phyloP scores from a whole-genome alignment of 2,888 invertebrate genomes.

The Brassicogethes aeneus region DNA sequence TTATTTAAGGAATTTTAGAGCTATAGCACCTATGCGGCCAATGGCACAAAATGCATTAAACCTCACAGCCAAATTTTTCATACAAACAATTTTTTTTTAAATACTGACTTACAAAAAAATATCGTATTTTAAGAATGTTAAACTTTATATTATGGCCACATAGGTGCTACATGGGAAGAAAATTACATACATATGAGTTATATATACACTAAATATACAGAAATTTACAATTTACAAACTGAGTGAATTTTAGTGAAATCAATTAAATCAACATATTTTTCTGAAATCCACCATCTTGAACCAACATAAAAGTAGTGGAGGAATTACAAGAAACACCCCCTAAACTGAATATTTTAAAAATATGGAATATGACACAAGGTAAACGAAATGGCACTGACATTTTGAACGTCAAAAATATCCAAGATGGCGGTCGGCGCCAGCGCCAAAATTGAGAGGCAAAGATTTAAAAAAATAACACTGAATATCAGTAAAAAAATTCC shows the following conservation, averaged over 20 bases:
- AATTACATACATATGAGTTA: conserved; percentile 18
- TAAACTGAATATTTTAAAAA: no score
- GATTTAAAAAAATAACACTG: neutral
- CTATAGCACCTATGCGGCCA: conserved; percentile 38
- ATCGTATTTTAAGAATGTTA: conserved; percentile 28
- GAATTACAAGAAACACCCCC: no score
- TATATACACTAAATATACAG: conserved; percentile 22
- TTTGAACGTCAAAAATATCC: no score
- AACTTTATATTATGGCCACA: conserved; percentile 29
- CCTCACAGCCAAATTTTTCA: conserved; percentile 40
- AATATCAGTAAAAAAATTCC: neutral
- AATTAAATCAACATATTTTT: no score
- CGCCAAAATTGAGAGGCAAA: no score
- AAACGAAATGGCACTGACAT: no score
- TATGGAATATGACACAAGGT: no score
- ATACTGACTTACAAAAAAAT: conserved; percentile 36
- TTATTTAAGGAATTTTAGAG: conserved; percentile 24
- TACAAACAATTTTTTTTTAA: conserved; percentile 34
- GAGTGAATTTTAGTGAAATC: neutral
- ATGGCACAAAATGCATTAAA: conserved; percentile 41
- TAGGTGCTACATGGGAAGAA: conserved; percentile 34
- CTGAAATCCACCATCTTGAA: no score
- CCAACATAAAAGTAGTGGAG: no score
- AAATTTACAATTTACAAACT: conserved; percentile 3
- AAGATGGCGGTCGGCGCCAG: no score